Base-by-base conservation (phyloP, 2,113 vertebrate species). In the Pangasianodon hypophthalmus region DNA sequence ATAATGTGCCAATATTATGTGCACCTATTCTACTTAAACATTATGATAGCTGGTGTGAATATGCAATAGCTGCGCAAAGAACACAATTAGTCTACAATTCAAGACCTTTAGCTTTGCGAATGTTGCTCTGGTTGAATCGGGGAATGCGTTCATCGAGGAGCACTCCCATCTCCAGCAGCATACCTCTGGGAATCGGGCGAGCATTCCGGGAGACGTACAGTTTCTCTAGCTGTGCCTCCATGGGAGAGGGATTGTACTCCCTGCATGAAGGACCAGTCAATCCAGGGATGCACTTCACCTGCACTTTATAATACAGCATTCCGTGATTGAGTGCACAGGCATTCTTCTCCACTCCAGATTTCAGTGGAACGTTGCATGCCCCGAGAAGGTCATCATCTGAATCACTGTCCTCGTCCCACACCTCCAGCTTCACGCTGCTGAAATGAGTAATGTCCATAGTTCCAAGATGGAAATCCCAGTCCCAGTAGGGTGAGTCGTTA, bases 301-400 rank as follows among this genome's bases (percentile, higher is more conserved):
- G 1, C 32, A 93, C 93, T 5, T 0, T 16, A 88, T 94, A 96
- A 0, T 6, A 62, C 48, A 96, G 37, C 0, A 3, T 14, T 2
- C 96, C 95, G 0, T 96, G 91, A 0, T 88, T 21, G 13, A 96
- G 88, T 13, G 0, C 0, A 58, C 96, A 96, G 0, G 4, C 0
- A 0, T 73, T 50, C 0, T 4, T 0, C 0, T 89, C 69, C 0
- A 0, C 9, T 2, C 93, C 94, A 0, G 92, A 64, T 13, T 6
- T 37, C 0, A 92, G 87, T 0, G 44, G 0, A 2, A 0, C 0
- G 6, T 92, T 87, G 84, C 96, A 96, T 0, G 77, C 10, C 0
- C 96, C 95, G 0, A 96, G 83, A 2, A 86, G 82, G 8, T 92
- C 54, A 24, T 91, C 62, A 7, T 89, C 88, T 13, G 64, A 91